phyloP scores from a whole-genome alignment of 1,140 invertebrate genomes.

The Drosophila quadrilineata region DNA sequence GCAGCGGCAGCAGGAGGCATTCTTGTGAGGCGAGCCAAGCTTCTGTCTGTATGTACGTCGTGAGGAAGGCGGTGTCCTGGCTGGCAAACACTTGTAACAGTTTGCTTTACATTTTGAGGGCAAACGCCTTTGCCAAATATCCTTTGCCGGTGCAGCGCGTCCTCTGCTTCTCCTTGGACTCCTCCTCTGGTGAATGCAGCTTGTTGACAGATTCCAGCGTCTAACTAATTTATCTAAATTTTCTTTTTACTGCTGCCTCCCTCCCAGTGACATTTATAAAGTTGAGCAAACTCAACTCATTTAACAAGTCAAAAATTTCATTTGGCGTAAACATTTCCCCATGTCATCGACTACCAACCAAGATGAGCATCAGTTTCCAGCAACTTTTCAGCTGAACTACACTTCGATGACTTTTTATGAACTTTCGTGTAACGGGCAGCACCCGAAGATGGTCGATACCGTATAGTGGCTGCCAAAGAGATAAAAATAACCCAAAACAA shows the following conservation, averaged over 20 bases:
- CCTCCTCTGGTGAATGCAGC: constrained; percentile 2
- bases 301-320: constrained; percentile 64
- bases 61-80: constrained; percentile 4
- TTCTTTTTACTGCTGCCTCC: not conserved
- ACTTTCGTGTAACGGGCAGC: no score
- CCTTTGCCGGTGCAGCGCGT: constrained; percentile 19
- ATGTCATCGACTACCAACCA: constrained; percentile 21
- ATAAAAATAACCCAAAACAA: constrained; percentile 36
- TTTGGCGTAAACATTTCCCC: constrained; percentile 59
- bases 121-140: constrained; percentile 25
- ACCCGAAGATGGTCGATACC: constrained; percentile 27
- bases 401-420: constrained; percentile 64
- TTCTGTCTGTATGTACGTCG: not conserved
- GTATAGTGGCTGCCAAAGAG: constrained; percentile 1
- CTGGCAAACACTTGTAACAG: constrained; percentile 67
- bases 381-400: constrained; percentile 36
- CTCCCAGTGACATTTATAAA: constrained; percentile 54
- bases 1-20: not conserved
- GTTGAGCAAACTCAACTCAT: constrained; percentile 48
- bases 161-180: constrained; percentile 12
- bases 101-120: constrained; percentile 55
- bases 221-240: constrained; percentile 59
- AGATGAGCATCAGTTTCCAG: constrained; percentile 2
- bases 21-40: not conserved
- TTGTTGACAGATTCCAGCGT: constrained; percentile 58